phyloP scores from a whole-genome alignment of 2,888 invertebrate species.

The Diarsia dahlii region DNA sequence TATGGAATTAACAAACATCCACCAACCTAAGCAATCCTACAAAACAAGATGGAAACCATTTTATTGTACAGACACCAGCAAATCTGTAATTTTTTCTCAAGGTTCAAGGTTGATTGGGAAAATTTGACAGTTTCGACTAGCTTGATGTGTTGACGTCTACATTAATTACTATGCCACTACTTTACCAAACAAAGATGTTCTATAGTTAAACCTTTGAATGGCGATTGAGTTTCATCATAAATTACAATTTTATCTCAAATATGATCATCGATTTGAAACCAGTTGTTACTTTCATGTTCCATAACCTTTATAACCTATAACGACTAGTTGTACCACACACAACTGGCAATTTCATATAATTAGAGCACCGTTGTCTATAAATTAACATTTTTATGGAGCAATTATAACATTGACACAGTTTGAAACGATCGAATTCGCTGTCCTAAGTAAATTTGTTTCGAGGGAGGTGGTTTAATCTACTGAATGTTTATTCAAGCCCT shows the following conservation, averaged over 20 bases:
- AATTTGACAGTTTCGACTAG: too few relatives aligned
- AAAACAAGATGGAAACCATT: too few relatives aligned
- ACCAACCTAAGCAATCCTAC: too few relatives aligned
- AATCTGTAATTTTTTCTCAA: too few relatives aligned
- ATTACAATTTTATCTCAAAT: constrained; percentile 41
- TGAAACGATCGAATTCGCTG: constrained; percentile 38
- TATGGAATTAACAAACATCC: too few relatives aligned
- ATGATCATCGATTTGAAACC: constrained; percentile 41
- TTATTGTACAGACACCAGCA: too few relatives aligned
- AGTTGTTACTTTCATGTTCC: constrained; percentile 34
- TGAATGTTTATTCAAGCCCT: constrained; percentile 12
- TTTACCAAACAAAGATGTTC: too few relatives aligned
- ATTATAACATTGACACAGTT: constrained; percentile 54
- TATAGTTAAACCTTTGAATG: not conserved
- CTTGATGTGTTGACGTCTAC: too few relatives aligned
- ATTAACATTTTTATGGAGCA: constrained; percentile 60
- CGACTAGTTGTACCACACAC: constrained; percentile 39
- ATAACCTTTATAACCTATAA: constrained; percentile 56
- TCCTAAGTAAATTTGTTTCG: constrained; percentile 46
- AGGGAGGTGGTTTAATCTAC: constrained; percentile 13
- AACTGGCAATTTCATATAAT: constrained; percentile 57
- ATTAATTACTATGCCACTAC: too few relatives aligned
- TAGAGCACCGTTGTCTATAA: constrained; percentile 35
- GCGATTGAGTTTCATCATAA: constrained; percentile 18
- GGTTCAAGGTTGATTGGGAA: too few relatives aligned